Percentiles rank a stretch among this genome's conserved stretches.
phyloP scores from a whole-genome alignment of 1,140 invertebrate species.

The Drosophila gunungcola region DNA sequence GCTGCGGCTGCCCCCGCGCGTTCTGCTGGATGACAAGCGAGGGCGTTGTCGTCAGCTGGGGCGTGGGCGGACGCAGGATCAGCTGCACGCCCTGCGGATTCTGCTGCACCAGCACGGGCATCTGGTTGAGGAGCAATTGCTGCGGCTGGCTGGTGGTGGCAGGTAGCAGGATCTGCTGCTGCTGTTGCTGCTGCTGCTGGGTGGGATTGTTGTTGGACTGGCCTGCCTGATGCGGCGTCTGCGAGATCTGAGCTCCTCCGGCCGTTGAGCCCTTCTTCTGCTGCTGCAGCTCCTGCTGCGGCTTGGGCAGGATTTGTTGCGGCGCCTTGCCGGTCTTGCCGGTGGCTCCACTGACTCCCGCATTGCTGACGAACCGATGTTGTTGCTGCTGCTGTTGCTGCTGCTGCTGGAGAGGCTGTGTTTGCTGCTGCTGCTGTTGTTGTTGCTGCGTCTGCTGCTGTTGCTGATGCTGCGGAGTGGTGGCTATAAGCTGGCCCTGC shows the following conservation, averaged over 20 bases:
- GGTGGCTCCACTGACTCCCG: slow-evolving; percentile 52
- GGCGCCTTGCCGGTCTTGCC: slow-evolving; percentile 73
- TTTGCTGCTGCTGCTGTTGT: slow-evolving; percentile 47
- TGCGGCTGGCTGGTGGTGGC: slow-evolving; percentile 72
- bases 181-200: slow-evolving; percentile 39
- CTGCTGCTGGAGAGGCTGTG: slow-evolving; percentile 52
- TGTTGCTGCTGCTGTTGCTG: slow-evolving; percentile 60
- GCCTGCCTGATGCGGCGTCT: slow-evolving; percentile 70
- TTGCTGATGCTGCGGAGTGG: slow-evolving; percentile 48
- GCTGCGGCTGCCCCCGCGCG: slow-evolving; percentile 73
- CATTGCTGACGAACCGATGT: slow-evolving; percentile 65
- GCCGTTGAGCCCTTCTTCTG: slow-evolving; percentile 42
- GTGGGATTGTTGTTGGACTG: slow-evolving; percentile 51
- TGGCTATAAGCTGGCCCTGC: slow-evolving; percentile 80
- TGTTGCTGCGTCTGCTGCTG: slow-evolving; percentile 37
- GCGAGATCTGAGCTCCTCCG: slow-evolving; percentile 67
- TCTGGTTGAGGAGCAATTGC: slow-evolving; percentile 82
- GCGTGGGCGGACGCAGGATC: slow-evolving; percentile 85
- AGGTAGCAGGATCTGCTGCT: slow-evolving; percentile 80
- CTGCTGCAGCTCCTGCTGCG: slow-evolving; percentile 60
- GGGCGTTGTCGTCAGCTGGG: slow-evolving; percentile 85
- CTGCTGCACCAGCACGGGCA: slow-evolving; percentile 84
- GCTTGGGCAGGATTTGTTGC: slow-evolving; percentile 82
- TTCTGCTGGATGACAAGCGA: slow-evolving; percentile 85
- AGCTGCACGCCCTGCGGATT: slow-evolving; percentile 86